Conservation (phyloP, 2,797 vertebrate genomes). For the Onychomys torridus region DNA sequence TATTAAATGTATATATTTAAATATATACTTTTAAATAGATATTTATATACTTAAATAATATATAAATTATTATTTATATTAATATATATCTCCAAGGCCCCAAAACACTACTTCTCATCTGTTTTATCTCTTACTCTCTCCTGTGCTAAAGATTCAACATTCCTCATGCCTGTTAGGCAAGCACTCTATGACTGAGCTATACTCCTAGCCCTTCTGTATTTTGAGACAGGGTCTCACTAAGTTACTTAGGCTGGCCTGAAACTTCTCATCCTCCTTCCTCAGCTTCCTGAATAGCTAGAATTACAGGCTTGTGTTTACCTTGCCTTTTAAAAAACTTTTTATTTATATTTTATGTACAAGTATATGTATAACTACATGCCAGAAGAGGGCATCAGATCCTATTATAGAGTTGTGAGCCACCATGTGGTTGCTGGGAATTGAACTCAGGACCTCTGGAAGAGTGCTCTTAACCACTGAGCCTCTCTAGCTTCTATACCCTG, state of each 20-base stretch:
- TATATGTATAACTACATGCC: not conserved
- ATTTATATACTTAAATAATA: too few species aligned
- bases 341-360: not conserved
- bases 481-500: not conserved
- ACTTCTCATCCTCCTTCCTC: not conserved
- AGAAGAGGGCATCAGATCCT: not conserved
- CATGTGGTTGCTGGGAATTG: not conserved
- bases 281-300: not conserved
- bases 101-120: not conserved
- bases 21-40: too few species aligned
- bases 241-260: not conserved
- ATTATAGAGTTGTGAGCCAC: not conserved
- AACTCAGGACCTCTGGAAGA: not conserved
- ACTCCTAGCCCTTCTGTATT: not conserved
- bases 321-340: not conserved
- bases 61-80: too few species aligned
- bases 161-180: not conserved
- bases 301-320: not conserved
- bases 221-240: not conserved
- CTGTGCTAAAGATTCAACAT: not conserved
- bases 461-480: not conserved
- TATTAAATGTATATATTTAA: too few species aligned
- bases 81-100: not conserved
- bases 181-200: not conserved
- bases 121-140: not conserved